phyloP scores from a whole-genome alignment of 2,113 vertebrate genomes.

The Hucho hucho region DNA sequence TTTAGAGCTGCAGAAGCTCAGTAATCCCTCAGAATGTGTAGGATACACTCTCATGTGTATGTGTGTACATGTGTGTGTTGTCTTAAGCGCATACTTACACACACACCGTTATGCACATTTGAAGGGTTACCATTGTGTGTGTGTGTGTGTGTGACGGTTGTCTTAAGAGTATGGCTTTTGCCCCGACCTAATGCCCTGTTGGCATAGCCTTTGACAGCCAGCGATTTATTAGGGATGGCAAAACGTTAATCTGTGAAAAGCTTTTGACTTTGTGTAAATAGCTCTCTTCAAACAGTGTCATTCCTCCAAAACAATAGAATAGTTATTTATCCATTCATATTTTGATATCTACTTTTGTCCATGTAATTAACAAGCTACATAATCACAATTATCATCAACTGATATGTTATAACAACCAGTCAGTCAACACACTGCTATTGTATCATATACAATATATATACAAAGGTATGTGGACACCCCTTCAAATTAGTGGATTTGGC shows the following conservation, averaged over 20 bases:
- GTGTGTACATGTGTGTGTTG: background rate
- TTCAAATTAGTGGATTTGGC: no score
- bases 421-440: no score
- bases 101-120: no score
- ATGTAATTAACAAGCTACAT: no score
- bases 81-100: background rate
- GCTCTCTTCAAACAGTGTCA: background rate
- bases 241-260: no score
- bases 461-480: no score
- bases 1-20: slow-evolving; percentile 73
- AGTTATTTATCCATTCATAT: background rate
- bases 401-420: no score
- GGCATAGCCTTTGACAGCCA: background rate
- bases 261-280: background rate
- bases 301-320: background rate
- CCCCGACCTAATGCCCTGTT: background rate
- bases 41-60: slow-evolving; percentile 19
- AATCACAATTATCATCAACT: no score
- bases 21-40: slow-evolving; percentile 80
- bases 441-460: no score
- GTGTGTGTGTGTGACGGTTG: slow-evolving; percentile 3
- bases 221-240: background rate
- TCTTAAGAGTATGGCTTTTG: slow-evolving; percentile 26
- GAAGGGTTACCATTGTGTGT: background rate
- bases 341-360: no score